phyloP scores from a whole-genome alignment of 2,113 vertebrate species.

The Trogon surrucura region DNA sequence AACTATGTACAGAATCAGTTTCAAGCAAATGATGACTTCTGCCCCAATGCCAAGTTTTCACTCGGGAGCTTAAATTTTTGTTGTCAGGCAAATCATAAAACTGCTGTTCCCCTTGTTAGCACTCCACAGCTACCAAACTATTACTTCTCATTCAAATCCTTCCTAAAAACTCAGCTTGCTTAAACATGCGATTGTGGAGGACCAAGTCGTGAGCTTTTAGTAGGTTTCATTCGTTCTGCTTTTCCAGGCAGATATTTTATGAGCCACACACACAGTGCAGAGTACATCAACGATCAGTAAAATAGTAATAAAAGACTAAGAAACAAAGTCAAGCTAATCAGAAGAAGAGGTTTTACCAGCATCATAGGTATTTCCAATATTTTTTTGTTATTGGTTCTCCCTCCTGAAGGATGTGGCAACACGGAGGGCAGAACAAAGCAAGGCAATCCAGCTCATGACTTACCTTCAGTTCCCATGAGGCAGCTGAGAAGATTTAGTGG shows the following conservation, averaged over 20 bases:
- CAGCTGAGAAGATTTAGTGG: not conserved
- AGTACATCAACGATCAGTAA: not conserved
- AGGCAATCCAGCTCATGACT: not conserved
- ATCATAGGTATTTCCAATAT: not conserved
- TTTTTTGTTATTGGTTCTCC: not conserved
- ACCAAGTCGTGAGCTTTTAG: not conserved
- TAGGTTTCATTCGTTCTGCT: not conserved
- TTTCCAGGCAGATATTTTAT: not conserved
- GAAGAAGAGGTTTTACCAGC: not conserved
- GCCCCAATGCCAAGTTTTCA: not conserved
- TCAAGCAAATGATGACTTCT: not conserved
- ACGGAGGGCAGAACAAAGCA: not conserved
- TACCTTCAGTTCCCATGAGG: not conserved
- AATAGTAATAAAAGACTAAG: not conserved
- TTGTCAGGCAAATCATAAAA: not conserved
- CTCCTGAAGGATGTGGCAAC: not conserved
- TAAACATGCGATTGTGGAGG: not conserved
- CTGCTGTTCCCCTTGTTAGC: not conserved
- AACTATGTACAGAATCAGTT: conserved; percentile 5
- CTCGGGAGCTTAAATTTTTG: not conserved
- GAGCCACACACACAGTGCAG: not conserved
- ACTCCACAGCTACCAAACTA: not conserved
- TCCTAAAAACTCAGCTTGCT: not conserved
- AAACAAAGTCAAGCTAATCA: not conserved
- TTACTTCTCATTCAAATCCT: not conserved